Conservation (phyloP, 2,797 vertebrate species). For the Intellagama lesueurii region DNA sequence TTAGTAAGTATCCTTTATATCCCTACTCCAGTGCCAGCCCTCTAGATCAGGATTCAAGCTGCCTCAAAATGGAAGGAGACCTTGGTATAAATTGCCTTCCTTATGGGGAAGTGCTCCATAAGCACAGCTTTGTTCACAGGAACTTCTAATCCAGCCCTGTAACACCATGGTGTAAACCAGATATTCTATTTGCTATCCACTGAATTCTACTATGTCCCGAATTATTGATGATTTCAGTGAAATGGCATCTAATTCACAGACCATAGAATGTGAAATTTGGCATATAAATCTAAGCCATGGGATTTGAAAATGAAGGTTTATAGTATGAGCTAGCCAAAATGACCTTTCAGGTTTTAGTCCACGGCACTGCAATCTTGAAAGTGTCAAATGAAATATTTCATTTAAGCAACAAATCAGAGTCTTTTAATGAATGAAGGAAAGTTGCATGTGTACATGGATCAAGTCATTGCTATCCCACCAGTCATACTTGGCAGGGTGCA, state of each 20-base stretch:
- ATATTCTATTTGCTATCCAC: neutral
- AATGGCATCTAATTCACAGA: neutral
- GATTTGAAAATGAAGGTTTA: neutral
- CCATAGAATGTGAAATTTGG: neutral
- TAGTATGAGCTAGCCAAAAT: neutral
- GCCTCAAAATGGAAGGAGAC: no score
- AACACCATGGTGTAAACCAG: neutral
- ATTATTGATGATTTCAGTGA: neutral
- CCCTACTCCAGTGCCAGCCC: no score
- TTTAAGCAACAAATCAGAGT: conserved; percentile 19
- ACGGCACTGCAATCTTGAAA: neutral
- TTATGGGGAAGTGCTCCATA: neutral
- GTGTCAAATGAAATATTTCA: conserved; percentile 17
- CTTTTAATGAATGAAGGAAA: conserved; percentile 34
- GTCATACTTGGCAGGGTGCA: conserved; percentile 56
- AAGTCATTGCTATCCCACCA: conserved; percentile 8
- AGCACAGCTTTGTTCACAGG: neutral
- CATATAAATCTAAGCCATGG: neutral
- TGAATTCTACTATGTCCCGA: neutral
- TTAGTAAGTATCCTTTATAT: no score
- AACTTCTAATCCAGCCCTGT: neutral
- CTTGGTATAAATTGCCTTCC: no score
- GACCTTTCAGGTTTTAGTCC: conserved; percentile 3
- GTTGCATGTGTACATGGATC: conserved; percentile 1
- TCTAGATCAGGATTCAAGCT: no score